Evolutionary conservation across 2,888 invertebrate genomes (phyloP).

Genomic region (Helicoverpa assulta): DNA sequence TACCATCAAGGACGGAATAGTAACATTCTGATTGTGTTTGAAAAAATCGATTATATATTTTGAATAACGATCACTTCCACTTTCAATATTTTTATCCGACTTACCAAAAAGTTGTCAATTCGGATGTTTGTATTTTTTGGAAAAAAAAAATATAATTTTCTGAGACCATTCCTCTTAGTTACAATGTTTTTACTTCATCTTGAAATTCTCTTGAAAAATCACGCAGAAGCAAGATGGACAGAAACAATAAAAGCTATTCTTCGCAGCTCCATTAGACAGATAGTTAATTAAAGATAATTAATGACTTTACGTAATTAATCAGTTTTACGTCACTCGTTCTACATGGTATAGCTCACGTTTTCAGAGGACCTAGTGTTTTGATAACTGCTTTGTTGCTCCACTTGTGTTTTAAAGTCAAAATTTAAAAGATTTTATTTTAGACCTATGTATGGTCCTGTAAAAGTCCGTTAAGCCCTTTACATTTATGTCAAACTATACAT

Average conservation of each 20-base stretch:
- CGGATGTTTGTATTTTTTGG: too few species aligned
- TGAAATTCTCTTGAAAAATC: conserved; percentile 21
- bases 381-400: background rate
- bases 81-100: too few species aligned
- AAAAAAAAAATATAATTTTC: too few species aligned
- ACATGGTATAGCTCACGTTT: conserved; percentile 40
- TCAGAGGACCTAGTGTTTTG: conserved; percentile 26
- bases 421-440: background rate
- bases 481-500: too few species aligned
- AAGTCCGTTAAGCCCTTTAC: too few species aligned
- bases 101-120: too few species aligned
- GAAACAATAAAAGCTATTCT: conserved; percentile 34
- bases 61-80: too few species aligned
- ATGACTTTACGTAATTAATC: conserved; percentile 16
- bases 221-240: conserved; percentile 22
- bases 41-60: too few species aligned
- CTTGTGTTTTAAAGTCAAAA: background rate
- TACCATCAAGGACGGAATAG: too few species aligned
- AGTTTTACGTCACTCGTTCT: conserved; percentile 1
- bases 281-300: conserved; percentile 46
- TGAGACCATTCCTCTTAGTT: too few species aligned
- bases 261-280: conserved; percentile 38
- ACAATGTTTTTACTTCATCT: background rate
- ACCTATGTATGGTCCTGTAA: too few species aligned
- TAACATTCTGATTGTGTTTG: too few species aligned